These are phyloP conservation scores for Artemisiospiza belli DNA, from an alignment of 2,113 vertebrate species.

Conservation along the genomic window DNA sequence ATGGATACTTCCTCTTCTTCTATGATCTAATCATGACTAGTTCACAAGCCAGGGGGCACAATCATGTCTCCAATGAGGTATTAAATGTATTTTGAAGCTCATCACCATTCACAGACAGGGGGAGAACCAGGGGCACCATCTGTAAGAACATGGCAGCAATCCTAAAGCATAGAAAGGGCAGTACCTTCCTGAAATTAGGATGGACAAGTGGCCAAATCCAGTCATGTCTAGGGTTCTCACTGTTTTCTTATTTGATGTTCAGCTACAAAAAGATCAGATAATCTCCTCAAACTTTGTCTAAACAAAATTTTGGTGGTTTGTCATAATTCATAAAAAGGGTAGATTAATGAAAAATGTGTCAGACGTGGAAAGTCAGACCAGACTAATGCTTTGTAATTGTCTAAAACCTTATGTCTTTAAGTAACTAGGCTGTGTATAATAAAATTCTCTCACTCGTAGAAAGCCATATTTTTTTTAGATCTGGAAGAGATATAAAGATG, in stretches of 20 bases:
- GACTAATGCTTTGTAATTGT: background rate
- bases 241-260: background rate
- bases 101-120: background rate
- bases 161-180: background rate
- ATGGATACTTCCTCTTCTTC: background rate
- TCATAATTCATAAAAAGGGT: background rate
- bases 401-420: background rate
- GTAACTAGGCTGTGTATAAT: background rate
- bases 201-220: background rate
- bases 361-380: background rate
- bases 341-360: background rate
- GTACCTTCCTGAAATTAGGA: background rate
- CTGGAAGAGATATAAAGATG: background rate
- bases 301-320: background rate
- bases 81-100: background rate
- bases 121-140: background rate
- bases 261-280: background rate
- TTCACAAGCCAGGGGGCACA: background rate
- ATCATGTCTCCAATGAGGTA: background rate
- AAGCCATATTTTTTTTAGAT: background rate
- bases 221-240: accelerated
- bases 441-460: background rate
- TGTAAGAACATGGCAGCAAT: background rate
- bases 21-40: background rate
- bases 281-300: background rate